Base-by-base conservation (phyloP, 2,797 vertebrate genomes). In the Cynodonichthys magdalenae region DNA sequence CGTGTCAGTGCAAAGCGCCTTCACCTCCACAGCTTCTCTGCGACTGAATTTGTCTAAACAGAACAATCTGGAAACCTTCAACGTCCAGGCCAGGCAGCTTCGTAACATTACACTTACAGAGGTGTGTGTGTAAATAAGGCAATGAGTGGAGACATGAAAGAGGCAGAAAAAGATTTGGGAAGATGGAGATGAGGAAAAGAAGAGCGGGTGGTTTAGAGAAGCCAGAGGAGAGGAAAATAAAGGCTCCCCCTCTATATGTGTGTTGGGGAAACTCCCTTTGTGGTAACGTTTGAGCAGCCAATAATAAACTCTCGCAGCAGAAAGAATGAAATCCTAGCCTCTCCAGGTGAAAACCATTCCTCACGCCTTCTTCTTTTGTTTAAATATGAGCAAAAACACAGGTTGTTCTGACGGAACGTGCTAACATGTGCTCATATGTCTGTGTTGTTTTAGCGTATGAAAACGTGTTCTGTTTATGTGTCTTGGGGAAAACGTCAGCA, bases 331-430 rank as follows among this genome's bases (percentile, higher is more conserved):
- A 92, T 47, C 41, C 18, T 61, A 90, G 81, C 84, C 71, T 11
- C 31, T 12, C 86, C 91, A 93, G 90, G 90, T 92, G 91, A 92
- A 82, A 92, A 74, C 53, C 74, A 77, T 90, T 90, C 85, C 82
- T 91, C 71, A 76, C 68, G 46, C 81, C 1, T 34, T 34, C 1
- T 39, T 79, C 29, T 47, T 12, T 53, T 74, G 66, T 77, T 82
- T 64, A 31, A 42, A 78, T 68, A 66, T 56, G 63, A 79, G 34
- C 1, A 19, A 74, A 59, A 1, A 5, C 55, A 29, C 44, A 45
- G 52, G 65, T 62, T 66, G 41, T 20, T 29, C 57, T 47, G 53
- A 45, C 34, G 56, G 48, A 34, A 28, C 27, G 44, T 14, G 31
- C 14, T 31, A 8, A 27, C 17, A 24, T 59, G 28, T 36, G n/a